Evolutionary conservation across 2,888 invertebrate genomes (phyloP), one percentile per base, ranked within the genome.

Genomic region (Sclerodermus sp.): DNA sequence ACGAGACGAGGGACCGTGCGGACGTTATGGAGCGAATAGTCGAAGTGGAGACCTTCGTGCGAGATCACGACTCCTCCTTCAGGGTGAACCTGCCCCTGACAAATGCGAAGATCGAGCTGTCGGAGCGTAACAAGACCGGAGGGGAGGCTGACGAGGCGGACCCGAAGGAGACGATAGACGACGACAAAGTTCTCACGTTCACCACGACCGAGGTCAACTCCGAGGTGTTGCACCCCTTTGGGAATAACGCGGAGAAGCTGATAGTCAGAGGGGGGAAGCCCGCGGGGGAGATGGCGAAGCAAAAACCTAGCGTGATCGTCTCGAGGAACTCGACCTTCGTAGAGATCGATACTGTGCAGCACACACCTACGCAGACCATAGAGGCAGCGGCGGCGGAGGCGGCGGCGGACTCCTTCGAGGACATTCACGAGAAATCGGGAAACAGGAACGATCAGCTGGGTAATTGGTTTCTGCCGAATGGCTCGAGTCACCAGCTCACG

Each of bases 261-360:
- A n/a, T n/a, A n/a, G n/a, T n/a, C n/a, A n/a, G n/a, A n/a, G n/a
- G n/a, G n/a, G n/a, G n/a, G n/a, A n/a, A n/a, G n/a, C n/a, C n/a
- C n/a, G n/a, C n/a, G n/a, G n/a, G n/a, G n/a, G n/a, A 12, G 13
- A 13, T n/a, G 12, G 4, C 34, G 4, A 12, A 12, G 34, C 34
- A 48, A 14, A 55, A 43, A 3, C 12, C 38, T 5, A 31, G 18
- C 1, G 4, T 41, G 1, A n/a, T n/a, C 12, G 31, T 58, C 1
- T 63, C 67, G 8, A 68, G 68, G 23, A 76, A 76, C 54, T 66
- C 70, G 2, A 76, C 73, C 0, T 76, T 74, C 47, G 57, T 77
- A 5, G 66, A 74, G 38, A 57, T 68, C 10, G 67, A 66, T 13
- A 67, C 61, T 1, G 32, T 70, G 14, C 53, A 60, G 12, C 60